Evolutionary conservation across 1,140 invertebrate genomes (phyloP).

Genomic region (Ladona fulva): DNA sequence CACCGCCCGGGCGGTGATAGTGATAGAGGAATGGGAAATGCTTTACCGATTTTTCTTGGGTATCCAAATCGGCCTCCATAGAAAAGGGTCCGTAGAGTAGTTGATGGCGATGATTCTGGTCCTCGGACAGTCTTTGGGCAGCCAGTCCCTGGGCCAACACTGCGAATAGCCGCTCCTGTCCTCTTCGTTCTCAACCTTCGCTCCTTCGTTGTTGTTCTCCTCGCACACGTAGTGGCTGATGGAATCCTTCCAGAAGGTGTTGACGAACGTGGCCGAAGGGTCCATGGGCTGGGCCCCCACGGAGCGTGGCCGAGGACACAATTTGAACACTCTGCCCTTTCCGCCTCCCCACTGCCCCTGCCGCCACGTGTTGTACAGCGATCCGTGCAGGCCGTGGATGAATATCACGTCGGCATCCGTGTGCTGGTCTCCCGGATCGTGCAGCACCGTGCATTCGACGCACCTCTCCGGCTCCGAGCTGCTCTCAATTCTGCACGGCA

Average conservation of each 20-base stretch:
- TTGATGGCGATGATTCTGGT: constrained; percentile 57
- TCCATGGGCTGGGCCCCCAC: background rate
- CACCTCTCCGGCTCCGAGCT: constrained; percentile 26
- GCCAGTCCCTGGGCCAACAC: constrained; percentile 61
- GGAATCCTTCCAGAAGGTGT: background rate
- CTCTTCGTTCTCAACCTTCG: constrained; percentile 23
- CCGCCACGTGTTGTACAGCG: constrained; percentile 45
- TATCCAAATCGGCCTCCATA: constrained; percentile 60
- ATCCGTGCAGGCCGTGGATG: constrained; percentile 49
- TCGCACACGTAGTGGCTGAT: background rate
- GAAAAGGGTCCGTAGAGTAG: constrained; percentile 56
- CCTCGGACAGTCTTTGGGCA: constrained; percentile 53
- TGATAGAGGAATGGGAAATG: background rate
- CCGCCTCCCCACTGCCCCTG: constrained; percentile 41
- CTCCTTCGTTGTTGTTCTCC: background rate
- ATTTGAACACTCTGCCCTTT: background rate
- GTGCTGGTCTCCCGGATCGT: constrained; percentile 31
- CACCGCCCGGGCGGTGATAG: background rate
- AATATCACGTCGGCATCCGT: constrained; percentile 43
- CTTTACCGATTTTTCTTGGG: constrained; percentile 47
- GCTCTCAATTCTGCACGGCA: too few species aligned
- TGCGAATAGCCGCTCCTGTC: constrained; percentile 36
- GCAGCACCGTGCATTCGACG: constrained; percentile 36
- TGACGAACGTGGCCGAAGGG: background rate
- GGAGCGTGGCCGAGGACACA: background rate